Percentiles rank a stretch among this genome's conserved stretches.
Conservation (phyloP, 2,797 vertebrate species). For the Megalops cyprinoides region DNA sequence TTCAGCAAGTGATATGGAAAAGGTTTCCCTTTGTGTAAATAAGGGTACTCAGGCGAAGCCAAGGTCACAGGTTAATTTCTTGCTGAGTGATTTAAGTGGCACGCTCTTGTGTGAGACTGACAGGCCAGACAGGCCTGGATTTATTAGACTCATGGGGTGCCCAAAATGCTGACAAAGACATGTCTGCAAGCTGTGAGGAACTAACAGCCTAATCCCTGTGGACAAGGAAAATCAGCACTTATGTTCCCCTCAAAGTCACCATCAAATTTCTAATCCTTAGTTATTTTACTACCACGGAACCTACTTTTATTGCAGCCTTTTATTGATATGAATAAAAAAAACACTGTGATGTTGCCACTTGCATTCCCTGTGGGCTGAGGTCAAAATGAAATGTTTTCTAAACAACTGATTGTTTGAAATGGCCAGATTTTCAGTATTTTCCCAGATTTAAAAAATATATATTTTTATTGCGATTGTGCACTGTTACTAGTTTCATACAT, state of each 20-base stretch:
- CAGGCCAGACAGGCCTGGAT: not conserved
- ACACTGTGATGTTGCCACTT: no score
- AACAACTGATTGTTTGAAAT: no score
- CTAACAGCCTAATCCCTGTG: slow-evolving; percentile 4
- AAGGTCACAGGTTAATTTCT: slow-evolving; percentile 13
- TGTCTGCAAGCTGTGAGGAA: not conserved
- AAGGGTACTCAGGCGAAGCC: not conserved
- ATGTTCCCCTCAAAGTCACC: slow-evolving; percentile 11
- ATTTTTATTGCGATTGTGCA: no score
- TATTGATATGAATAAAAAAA: slow-evolving; percentile 9
- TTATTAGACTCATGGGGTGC: not conserved
- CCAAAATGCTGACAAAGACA: slow-evolving; percentile 21
- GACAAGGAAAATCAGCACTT: slow-evolving; percentile 23
- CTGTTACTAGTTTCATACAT: no score
- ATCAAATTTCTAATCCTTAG: slow-evolving; percentile 13
- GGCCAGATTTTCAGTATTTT: no score
- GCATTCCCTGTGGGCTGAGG: no score
- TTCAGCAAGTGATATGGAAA: not conserved
- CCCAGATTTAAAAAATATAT: no score
- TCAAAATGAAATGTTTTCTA: no score
- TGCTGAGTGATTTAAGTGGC: not conserved
- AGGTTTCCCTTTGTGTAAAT: not conserved
- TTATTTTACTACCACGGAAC: slow-evolving; percentile 14
- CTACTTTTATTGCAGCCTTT: not conserved
- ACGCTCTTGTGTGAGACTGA: slow-evolving; percentile 13